Conservation (phyloP, 2,113 vertebrate species). For the Alexandromys fortis region DNA sequence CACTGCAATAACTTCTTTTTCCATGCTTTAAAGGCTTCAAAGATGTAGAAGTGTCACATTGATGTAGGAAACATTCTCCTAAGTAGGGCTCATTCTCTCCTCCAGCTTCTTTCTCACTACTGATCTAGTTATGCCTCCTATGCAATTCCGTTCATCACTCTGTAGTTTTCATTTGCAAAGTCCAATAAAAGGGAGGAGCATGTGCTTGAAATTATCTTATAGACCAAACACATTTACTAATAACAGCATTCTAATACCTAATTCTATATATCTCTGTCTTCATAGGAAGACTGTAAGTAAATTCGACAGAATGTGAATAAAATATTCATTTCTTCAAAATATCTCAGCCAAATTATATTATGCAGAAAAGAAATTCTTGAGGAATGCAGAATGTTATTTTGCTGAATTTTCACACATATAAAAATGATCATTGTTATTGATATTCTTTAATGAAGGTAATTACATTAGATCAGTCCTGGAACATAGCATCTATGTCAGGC, state of each 20-base stretch:
- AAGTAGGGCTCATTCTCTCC: conserved; percentile 5
- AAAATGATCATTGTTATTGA: conserved; percentile 21
- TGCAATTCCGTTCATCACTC: not conserved
- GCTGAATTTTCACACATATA: conserved; percentile 25
- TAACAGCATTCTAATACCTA: not conserved
- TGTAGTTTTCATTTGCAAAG: not conserved
- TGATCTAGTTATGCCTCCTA: not conserved
- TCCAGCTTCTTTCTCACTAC: conserved; percentile 37
- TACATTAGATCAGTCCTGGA: not conserved
- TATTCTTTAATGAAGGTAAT: conserved; percentile 54
- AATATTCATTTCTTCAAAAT: conserved; percentile 43
- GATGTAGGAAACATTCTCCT: not conserved
- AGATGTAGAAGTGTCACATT: not conserved
- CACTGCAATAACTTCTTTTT: conserved; percentile 44
- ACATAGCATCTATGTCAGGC: not conserved
- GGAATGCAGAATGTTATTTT: not conserved
- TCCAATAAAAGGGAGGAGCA: not conserved
- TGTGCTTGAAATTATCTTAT: not conserved
- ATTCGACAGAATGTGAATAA: conserved; percentile 34
- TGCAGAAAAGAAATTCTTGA: not conserved
- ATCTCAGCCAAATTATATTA: not conserved
- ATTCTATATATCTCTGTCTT: conserved; percentile 13
- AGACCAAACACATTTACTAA: not conserved
- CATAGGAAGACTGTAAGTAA: not conserved
- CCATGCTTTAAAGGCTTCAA: conserved; percentile 38